These are phyloP conservation scores for Mus spretus DNA, from an alignment of 2,797 vertebrate genomes.

Conservation along the genomic window DNA sequence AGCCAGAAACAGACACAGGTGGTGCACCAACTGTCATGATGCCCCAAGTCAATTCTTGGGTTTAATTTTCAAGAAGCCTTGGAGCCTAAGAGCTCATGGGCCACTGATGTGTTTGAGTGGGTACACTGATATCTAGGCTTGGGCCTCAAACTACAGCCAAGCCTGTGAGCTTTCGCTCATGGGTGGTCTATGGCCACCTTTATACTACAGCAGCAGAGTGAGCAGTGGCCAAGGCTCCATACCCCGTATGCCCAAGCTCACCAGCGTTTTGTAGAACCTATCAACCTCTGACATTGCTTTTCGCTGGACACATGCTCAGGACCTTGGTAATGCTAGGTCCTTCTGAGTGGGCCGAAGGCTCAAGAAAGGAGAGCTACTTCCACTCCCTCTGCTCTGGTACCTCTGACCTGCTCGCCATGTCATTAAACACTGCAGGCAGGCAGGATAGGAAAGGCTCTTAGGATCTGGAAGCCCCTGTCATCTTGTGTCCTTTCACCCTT, in stretches of 20 bases:
- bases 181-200: background rate
- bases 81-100: background rate
- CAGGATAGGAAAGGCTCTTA: background rate
- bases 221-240: background rate
- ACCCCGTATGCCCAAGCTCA: background rate
- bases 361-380: background rate
- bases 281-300: background rate
- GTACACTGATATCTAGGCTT: too few relatives aligned
- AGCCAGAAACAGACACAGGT: accelerated
- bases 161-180: background rate
- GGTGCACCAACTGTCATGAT: background rate
- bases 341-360: background rate
- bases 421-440: background rate
- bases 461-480: background rate
- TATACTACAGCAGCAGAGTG: background rate
- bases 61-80: background rate
- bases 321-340: background rate
- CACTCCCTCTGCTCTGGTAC: too few relatives aligned
- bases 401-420: background rate
- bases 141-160: background rate
- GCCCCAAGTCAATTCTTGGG: background rate
- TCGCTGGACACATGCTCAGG: background rate
- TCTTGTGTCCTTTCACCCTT: background rate
- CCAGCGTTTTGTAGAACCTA: background rate
- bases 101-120: background rate